Evolutionary conservation across 2,113 vertebrate genomes (phyloP).

Genomic region (Deroptyus accipitrinus): DNA sequence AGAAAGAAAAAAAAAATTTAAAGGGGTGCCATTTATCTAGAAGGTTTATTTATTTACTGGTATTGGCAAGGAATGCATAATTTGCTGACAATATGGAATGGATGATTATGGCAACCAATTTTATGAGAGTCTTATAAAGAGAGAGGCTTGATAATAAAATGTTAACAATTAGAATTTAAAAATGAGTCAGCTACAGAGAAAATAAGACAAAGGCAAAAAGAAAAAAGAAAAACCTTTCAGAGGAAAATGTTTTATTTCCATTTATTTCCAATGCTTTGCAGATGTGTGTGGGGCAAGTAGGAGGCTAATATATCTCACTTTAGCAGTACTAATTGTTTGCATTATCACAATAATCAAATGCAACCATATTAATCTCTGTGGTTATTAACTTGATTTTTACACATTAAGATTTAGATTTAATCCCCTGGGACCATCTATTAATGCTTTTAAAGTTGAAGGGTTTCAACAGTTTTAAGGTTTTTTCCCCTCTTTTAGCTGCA

Average conservation of each 20-base stretch:
- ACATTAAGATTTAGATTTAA: constrained; percentile 87
- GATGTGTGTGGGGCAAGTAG: constrained; percentile 76
- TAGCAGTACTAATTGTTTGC: constrained; percentile 83
- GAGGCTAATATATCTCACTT: constrained; percentile 79
- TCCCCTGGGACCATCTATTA: constrained; percentile 82
- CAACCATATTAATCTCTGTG: constrained; percentile 85
- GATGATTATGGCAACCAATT: constrained; percentile 27
- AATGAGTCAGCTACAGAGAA: constrained; percentile 68
- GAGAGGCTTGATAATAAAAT: constrained; percentile 38
- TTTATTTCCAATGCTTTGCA: constrained; percentile 73
- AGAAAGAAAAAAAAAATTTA: background rate
- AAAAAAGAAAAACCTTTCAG: constrained; percentile 46
- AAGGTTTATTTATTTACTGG: constrained; percentile 47
- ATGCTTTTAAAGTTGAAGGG: constrained; percentile 88
- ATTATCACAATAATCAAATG: constrained; percentile 85
- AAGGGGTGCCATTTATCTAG: background rate
- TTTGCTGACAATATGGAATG: constrained; percentile 50
- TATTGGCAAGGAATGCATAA: background rate
- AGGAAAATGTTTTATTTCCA: constrained; percentile 71
- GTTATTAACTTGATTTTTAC: constrained; percentile 86
- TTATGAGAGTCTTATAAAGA: constrained; percentile 40
- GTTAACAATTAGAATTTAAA: constrained; percentile 66
- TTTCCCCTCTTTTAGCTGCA: constrained; percentile 82
- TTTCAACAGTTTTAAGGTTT: constrained; percentile 84
- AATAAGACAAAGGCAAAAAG: constrained; percentile 68